Conservation (phyloP, 2,888 invertebrate genomes). For the Drosophila imparisetae region DNA sequence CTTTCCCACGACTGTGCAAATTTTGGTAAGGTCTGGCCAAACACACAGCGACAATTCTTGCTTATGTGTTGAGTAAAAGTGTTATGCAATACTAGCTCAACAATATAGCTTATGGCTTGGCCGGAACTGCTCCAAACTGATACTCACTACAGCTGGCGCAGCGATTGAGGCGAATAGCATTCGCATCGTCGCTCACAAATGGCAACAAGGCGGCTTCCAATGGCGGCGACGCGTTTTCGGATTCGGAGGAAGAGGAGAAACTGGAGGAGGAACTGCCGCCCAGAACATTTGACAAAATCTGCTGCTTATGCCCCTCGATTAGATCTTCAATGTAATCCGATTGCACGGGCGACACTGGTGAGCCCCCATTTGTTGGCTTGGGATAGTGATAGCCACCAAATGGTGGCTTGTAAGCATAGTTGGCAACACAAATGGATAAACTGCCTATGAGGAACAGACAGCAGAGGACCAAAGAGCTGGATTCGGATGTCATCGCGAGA, state of each 20-base stretch:
- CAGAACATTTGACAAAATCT: constrained; percentile 74
- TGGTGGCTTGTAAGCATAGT: constrained; percentile 55
- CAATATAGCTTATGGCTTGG: not conserved
- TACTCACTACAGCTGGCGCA: constrained; percentile 83
- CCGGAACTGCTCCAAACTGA: not conserved
- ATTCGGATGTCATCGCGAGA: constrained; percentile 55
- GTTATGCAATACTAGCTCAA: too few relatives aligned
- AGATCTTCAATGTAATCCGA: constrained; percentile 82
- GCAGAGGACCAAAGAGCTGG: constrained; percentile 27
- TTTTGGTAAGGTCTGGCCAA: not conserved
- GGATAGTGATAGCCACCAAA: constrained; percentile 60
- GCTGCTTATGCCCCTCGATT: constrained; percentile 80
- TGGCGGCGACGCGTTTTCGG: constrained; percentile 2
- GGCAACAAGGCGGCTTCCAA: constrained; percentile 17
- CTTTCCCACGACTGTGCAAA: not conserved
- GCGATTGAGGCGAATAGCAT: constrained; percentile 69
- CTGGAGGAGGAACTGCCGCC: constrained; percentile 29
- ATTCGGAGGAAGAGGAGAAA: not conserved
- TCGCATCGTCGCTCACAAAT: constrained; percentile 52
- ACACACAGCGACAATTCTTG: not conserved
- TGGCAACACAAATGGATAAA: constrained; percentile 30
- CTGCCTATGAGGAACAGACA: constrained; percentile 32
- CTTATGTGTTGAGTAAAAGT: not conserved
- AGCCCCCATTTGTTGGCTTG: constrained; percentile 42
- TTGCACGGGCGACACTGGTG: constrained; percentile 54